Percentiles rank a stretch among this genome's conserved stretches.
Evolutionary conservation across 2,113 vertebrate genomes (phyloP).

Genomic region (Azemiops feae): DNA sequence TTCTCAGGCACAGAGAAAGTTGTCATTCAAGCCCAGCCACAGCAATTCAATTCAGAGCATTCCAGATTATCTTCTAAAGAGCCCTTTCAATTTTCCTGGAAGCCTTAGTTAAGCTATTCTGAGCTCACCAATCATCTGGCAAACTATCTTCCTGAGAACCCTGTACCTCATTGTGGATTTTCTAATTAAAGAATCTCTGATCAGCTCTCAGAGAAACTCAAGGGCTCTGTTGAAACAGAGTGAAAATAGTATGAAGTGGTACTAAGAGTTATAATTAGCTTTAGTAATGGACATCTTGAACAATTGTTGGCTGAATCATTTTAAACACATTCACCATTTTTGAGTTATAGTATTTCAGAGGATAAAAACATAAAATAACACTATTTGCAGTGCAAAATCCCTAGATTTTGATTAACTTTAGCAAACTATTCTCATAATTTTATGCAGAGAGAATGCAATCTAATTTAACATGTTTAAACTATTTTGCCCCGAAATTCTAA

Average conservation of each 20-base stretch:
- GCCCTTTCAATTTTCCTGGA: background rate
- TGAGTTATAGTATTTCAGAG: background rate
- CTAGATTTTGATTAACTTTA: background rate
- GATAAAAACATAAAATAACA: background rate
- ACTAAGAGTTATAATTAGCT: slow-evolving; percentile 12
- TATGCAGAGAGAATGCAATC: background rate
- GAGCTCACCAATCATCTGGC: background rate
- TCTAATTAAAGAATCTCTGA: background rate
- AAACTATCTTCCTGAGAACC: background rate
- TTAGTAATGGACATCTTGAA: background rate
- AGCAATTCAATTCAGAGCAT: background rate
- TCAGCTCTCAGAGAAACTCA: background rate
- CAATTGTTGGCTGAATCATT: slow-evolving; percentile 18
- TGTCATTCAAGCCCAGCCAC: background rate
- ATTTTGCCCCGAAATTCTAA: background rate
- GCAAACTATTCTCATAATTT: background rate
- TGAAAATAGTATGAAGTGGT: background rate
- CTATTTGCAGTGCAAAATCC: background rate
- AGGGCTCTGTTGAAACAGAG: background rate
- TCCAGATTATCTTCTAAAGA: background rate
- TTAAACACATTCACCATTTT: background rate
- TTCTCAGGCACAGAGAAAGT: background rate
- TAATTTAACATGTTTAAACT: background rate
- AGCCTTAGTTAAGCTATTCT: background rate
- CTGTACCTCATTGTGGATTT: background rate